phyloP scores from a whole-genome alignment of 2,113 vertebrate species.

The Oncorhynchus kisutch region DNA sequence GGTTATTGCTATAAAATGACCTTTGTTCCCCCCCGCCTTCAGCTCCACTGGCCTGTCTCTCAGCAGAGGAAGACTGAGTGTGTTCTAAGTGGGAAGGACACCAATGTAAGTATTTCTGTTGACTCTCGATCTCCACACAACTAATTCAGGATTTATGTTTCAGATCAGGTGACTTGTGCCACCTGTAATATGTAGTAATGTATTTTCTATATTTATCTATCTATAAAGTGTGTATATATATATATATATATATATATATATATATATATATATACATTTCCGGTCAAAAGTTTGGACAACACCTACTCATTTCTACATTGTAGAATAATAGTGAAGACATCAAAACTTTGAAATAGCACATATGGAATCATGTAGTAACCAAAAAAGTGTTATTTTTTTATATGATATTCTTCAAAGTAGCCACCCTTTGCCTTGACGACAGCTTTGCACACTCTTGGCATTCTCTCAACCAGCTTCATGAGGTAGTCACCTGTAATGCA shows the following conservation, averaged over 20 bases:
- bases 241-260: conserved; percentile 11
- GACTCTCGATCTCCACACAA: conserved; percentile 3
- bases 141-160: conserved; percentile 14
- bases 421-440: too few relatives aligned
- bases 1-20: conserved; percentile 45
- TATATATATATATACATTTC: conserved; percentile 22
- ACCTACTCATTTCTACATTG: too few relatives aligned
- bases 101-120: conserved; percentile 83
- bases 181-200: not conserved
- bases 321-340: too few relatives aligned
- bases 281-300: too few relatives aligned
- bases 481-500: too few relatives aligned
- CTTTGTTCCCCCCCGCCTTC: conserved; percentile 29
- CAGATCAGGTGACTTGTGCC: not conserved
- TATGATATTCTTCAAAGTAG: too few relatives aligned
- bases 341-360: too few relatives aligned
- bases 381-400: too few relatives aligned
- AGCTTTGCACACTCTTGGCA: too few relatives aligned
- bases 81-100: conserved; percentile 91
- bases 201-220: not conserved
- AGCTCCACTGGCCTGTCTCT: conserved; percentile 97
- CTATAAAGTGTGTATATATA: not conserved
- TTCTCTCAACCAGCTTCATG: too few relatives aligned
- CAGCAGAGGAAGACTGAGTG: conserved; percentile 92
- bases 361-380: too few relatives aligned